These are phyloP conservation scores for Campoletis sonorensis DNA, from an alignment of 1,140 invertebrate species.

Conservation along the genomic window DNA sequence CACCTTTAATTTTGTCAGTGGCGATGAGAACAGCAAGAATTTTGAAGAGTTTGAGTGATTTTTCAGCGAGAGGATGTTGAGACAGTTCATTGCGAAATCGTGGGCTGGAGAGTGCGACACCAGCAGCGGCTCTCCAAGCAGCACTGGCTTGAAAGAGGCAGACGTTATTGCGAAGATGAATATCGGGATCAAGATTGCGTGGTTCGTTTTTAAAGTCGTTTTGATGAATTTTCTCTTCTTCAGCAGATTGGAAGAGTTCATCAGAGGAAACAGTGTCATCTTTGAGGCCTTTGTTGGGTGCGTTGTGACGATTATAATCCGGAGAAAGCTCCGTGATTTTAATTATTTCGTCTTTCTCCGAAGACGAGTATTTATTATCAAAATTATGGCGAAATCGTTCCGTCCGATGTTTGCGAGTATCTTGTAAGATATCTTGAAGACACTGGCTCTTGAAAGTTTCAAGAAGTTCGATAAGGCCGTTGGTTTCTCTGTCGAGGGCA, in stretches of 20 bases:
- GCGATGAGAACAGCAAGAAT: slow-evolving; percentile 64
- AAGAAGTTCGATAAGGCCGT: slow-evolving; percentile 62
- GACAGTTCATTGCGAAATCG: slow-evolving; percentile 76
- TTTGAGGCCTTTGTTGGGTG: too few species aligned
- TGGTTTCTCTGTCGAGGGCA: slow-evolving; percentile 75
- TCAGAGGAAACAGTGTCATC: not conserved
- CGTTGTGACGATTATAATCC: too few species aligned
- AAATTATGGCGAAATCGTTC: not conserved
- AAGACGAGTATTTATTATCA: not conserved
- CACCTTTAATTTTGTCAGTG: slow-evolving; percentile 68
- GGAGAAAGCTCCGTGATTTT: not conserved
- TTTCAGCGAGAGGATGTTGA: slow-evolving; percentile 60
- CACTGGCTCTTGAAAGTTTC: slow-evolving; percentile 35
- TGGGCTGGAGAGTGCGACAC: slow-evolving; percentile 78
- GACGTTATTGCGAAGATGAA: slow-evolving; percentile 49
- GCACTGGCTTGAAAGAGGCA: slow-evolving; percentile 69
- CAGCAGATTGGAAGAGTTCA: slow-evolving; percentile 11
- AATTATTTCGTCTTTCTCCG: not conserved
- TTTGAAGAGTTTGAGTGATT: slow-evolving; percentile 62
- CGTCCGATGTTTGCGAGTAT: not conserved
- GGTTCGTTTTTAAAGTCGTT: slow-evolving; percentile 10
- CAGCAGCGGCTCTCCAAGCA: slow-evolving; percentile 79
- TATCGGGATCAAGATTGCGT: not conserved
- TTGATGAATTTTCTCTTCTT: slow-evolving; percentile 16
- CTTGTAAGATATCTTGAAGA: not conserved